These are phyloP conservation scores for Leucania comma DNA, from an alignment of 2,888 invertebrate genomes.

Conservation along the genomic window DNA sequence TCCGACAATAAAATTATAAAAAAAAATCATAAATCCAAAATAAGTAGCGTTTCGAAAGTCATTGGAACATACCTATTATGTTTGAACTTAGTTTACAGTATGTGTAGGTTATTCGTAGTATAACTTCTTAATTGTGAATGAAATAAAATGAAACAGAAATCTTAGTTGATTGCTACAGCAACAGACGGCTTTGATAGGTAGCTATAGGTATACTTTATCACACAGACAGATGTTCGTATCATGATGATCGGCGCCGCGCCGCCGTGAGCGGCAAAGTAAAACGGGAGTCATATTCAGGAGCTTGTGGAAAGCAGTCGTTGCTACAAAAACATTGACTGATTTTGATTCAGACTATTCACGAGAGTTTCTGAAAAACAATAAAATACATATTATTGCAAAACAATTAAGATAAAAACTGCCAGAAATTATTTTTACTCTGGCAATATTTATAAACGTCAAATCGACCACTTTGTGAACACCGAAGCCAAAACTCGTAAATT, in stretches of 20 bases:
- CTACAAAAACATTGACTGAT: conserved; percentile 22
- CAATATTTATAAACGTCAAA: conserved; percentile 64
- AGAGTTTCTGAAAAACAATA: neutral
- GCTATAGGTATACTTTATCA: neutral
- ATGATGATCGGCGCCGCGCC: conserved; percentile 31
- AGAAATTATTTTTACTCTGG: conserved; percentile 58
- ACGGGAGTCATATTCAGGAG: conserved; percentile 75
- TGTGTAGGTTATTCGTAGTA: neutral
- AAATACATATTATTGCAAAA: neutral
- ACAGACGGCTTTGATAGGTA: conserved; percentile 1
- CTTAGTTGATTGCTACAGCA: conserved; percentile 19
- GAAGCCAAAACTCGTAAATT: conserved; percentile 26
- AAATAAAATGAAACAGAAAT: neutral
- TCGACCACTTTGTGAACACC: conserved; percentile 50
- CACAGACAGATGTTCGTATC: conserved; percentile 13
- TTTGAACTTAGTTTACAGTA: neutral
- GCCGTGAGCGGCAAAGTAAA: conserved; percentile 37
- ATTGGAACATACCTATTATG: neutral
- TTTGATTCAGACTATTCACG: conserved; percentile 3
- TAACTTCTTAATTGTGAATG: neutral
- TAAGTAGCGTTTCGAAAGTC: no score
- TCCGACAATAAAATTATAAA: no score
- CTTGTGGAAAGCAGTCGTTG: conserved; percentile 73
- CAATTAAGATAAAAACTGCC: conserved; percentile 1
- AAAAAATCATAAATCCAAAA: no score